Percentiles rank a stretch among this genome's conserved stretches.
Evolutionary conservation across 1,140 invertebrate genomes (phyloP).

Genomic region (Macrobrachium nipponense): DNA sequence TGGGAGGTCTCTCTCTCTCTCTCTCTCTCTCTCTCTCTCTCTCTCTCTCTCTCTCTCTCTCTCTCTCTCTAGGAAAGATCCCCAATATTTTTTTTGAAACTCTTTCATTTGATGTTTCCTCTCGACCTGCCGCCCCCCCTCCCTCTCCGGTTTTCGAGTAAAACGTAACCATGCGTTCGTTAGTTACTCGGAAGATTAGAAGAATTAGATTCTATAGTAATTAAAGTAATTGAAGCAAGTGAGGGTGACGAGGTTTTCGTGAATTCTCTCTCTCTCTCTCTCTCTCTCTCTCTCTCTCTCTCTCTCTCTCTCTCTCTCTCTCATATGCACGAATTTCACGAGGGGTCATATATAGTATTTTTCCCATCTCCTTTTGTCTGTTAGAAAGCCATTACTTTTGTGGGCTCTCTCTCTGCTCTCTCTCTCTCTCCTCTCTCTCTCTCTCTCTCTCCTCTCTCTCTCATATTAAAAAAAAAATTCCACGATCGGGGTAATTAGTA

Average conservation of each 20-base stretch:
- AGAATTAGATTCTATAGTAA: too few species aligned
- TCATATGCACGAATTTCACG: neutral
- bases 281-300: neutral
- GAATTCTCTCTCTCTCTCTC: neutral
- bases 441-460: constrained; percentile 1
- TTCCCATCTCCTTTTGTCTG: neutral
- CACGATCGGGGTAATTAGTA: neutral
- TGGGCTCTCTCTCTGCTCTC: constrained; percentile 1
- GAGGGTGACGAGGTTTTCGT: too few species aligned
- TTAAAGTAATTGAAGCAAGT: too few species aligned
- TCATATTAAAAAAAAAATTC: neutral
- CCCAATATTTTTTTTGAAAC: constrained; percentile 1
- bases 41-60: too few species aligned
- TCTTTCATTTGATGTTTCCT: too few species aligned
- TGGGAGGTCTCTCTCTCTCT: constrained; percentile 23
- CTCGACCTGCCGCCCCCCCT: too few species aligned
- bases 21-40: constrained; percentile 41
- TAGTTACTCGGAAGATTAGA: too few species aligned
- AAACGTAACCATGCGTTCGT: too few species aligned
- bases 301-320: constrained; percentile 17
- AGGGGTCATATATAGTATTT: too few species aligned
- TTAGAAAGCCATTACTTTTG: neutral
- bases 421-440: neutral
- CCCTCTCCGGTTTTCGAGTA: too few species aligned
- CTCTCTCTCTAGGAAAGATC: too few species aligned